Conservation (phyloP, 2,888 invertebrate species). For the Ptilodon capucinus region DNA sequence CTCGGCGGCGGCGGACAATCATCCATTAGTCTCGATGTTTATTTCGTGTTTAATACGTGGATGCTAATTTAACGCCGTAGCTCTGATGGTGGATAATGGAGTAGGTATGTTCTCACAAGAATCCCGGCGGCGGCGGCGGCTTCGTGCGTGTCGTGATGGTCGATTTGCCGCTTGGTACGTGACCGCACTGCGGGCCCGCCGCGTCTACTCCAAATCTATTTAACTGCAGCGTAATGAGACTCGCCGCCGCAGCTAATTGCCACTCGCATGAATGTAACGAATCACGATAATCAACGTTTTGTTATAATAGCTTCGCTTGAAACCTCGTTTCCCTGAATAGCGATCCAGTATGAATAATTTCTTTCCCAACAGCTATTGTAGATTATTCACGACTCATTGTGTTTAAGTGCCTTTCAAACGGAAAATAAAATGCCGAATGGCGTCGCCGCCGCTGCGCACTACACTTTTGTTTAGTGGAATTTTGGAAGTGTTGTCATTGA, state of each 20-base stretch:
- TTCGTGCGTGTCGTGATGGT: constrained; percentile 29
- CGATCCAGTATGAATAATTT: constrained; percentile 56
- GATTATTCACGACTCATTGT: constrained; percentile 74
- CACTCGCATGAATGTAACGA: constrained; percentile 53
- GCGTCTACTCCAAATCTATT: constrained; percentile 45
- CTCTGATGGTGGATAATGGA: constrained; percentile 53
- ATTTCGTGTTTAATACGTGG: constrained; percentile 69
- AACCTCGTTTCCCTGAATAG: constrained; percentile 55
- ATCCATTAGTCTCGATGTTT: constrained; percentile 76
- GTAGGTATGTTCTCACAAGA: constrained; percentile 36
- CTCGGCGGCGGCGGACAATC: constrained; percentile 43
- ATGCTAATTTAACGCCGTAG: constrained; percentile 60
- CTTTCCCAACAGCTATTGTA: constrained; percentile 63
- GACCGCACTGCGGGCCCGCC: constrained; percentile 23
- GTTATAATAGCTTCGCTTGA: constrained; percentile 52
- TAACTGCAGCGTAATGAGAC: constrained; percentile 54
- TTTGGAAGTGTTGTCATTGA: constrained; percentile 63
- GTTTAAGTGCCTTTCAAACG: constrained; percentile 62
- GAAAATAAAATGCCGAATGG: constrained; percentile 64
- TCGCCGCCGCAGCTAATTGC: constrained; percentile 49
- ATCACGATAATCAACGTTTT: constrained; percentile 58
- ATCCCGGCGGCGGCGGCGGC: constrained; percentile 8
- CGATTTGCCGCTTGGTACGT: constrained; percentile 35
- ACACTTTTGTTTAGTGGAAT: constrained; percentile 63
- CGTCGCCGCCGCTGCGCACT: constrained; percentile 37